These are phyloP conservation scores for Nebria salina DNA, from an alignment of 2,888 invertebrate genomes.

Conservation along the genomic window DNA sequence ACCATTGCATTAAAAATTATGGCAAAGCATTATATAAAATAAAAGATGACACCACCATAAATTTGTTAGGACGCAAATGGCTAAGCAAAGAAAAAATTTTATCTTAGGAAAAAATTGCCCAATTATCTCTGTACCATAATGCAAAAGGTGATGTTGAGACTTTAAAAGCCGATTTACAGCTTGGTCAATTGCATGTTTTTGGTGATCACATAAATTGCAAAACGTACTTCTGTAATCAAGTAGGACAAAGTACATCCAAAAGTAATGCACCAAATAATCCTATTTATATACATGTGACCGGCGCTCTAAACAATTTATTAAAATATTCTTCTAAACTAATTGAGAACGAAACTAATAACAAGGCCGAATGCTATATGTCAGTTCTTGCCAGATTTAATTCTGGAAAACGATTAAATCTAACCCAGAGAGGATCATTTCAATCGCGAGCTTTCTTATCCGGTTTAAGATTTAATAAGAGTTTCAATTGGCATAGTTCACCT, in stretches of 20 bases:
- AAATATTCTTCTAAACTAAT: constrained; percentile 37
- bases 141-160: too few relatives aligned
- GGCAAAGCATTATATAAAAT: background rate
- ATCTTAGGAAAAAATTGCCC: too few relatives aligned
- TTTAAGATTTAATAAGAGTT: constrained; percentile 43
- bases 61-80: background rate
- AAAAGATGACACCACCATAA: constrained; percentile 4
- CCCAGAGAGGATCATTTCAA: constrained; percentile 48
- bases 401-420: too few relatives aligned
- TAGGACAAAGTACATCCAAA: background rate
- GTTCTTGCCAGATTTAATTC: constrained; percentile 49
- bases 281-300: background rate
- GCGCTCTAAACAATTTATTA: background rate
- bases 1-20: constrained; percentile 50
- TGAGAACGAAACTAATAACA: constrained; percentile 49
- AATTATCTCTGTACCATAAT: too few relatives aligned
- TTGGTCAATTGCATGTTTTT: background rate
- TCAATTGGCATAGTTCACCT: constrained; percentile 46
- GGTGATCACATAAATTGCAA: background rate
- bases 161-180: background rate
- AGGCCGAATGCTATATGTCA: constrained; percentile 47
- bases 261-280: background rate
- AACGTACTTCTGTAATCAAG: background rate
- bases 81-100: background rate
- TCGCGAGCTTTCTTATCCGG: constrained; percentile 45